Base-by-base conservation (phyloP, 2,888 invertebrate genomes). In the Phyllotreta striolata region DNA sequence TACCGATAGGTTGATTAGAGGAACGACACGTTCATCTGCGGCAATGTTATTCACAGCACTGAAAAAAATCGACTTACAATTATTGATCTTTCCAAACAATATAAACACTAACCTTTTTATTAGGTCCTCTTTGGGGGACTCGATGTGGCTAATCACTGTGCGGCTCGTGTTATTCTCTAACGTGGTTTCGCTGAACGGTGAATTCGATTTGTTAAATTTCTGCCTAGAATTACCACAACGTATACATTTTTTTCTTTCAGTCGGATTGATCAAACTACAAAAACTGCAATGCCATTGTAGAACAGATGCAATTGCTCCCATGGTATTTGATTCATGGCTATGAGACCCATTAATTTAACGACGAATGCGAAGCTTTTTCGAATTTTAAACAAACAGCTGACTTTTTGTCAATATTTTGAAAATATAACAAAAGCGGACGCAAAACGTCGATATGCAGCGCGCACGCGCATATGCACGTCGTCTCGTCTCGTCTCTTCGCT, bases 281-380 rank as follows among this genome's bases (percentile, higher is more conserved):
- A 89, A 88, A 83, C 88, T 88, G 87, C 94, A 94, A 86, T 92
- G 91, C 93, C 93, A 95, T 86, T 94, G 94, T 83, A 94, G 88
- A 85, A 94, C 93, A 83, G 94, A 94, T 84, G 93, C 93, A 86
- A 93, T 93, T 83, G 93, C 93, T 84, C 94, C 94, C 94, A 94
- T 94, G 81, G 81, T 85, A 80, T 76, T 77, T 82, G 80, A 83
- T 81, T 83, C 85, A 85, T 85, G 77, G 75, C 74, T 73, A 73
- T 47, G 60, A 71, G 68, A 69, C 73, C 72, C 74, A 75, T 75
- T 70, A 72, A 73, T 68, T 65, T 64, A 66, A 55, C 56, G 70
- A 70, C 66, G 60, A 68, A 55, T 71, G 64, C 67, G 70, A 52
- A 52, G 39, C 66, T 47, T 55, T 55, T 55, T 62, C 35, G 64